Percentiles rank a stretch among this genome's conserved stretches.
These are phyloP conservation scores for Pygoscelis adeliae DNA, from an alignment of 2,113 vertebrate genomes.

Conservation along the genomic window DNA sequence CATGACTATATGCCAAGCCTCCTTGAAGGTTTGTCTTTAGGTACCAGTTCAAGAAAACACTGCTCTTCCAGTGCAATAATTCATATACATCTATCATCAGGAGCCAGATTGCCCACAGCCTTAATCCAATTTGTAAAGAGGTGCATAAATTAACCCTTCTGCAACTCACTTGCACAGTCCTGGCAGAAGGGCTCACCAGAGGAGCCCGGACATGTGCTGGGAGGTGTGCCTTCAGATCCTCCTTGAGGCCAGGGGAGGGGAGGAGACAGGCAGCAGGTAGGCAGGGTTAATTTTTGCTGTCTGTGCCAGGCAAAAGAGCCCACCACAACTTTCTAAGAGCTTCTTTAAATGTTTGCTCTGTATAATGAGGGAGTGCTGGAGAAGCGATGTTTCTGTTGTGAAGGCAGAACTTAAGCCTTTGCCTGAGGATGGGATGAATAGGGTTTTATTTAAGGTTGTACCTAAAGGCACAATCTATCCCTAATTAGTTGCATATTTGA, in stretches of 20 bases:
- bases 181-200: not conserved
- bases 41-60: not conserved
- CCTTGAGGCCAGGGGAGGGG: not conserved
- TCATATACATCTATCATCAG: not conserved
- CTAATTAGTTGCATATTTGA: not conserved
- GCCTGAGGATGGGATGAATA: not conserved
- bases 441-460: not conserved
- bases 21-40: not conserved
- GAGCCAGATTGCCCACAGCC: not conserved
- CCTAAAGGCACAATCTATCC: not conserved
- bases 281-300: not conserved
- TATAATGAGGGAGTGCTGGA: not conserved
- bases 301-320: not conserved
- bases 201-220: not conserved
- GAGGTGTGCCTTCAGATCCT: fast-evolving
- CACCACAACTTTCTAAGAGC: not conserved
- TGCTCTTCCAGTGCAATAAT: not conserved
- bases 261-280: not conserved
- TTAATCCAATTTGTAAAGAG: not conserved
- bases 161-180: not conserved
- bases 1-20: not conserved
- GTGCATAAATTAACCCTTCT: not conserved
- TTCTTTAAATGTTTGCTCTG: not conserved
- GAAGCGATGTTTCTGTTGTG: not conserved
- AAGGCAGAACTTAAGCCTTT: not conserved